phyloP scores from a whole-genome alignment of 1,140 invertebrate genomes.

The Caerostris extrusa region DNA sequence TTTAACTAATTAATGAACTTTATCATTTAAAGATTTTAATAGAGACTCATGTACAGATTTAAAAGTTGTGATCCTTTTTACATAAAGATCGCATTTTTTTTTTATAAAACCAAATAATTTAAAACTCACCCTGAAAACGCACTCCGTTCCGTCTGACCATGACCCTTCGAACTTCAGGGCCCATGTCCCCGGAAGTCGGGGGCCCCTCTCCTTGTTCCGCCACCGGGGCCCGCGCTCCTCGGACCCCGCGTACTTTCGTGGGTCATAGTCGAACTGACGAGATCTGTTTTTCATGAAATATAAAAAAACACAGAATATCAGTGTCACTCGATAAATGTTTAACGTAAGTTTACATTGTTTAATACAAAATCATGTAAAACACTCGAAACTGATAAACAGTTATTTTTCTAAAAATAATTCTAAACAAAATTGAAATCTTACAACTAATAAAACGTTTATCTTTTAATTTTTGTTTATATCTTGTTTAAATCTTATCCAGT shows the following conservation, averaged over 20 bases:
- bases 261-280: constrained; percentile 65
- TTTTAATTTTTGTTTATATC: no score
- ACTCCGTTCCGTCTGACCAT: constrained; percentile 72
- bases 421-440: no score
- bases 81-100: no score
- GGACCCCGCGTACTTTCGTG: constrained; percentile 35
- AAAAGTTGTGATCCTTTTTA: no score
- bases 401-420: no score
- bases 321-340: neutral
- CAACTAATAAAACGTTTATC: no score
- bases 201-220: constrained; percentile 67
- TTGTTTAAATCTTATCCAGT: no score
- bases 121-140: constrained; percentile 71
- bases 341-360: neutral
- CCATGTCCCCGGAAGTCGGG: constrained; percentile 26
- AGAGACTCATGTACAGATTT: no score
- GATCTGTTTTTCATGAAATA: neutral
- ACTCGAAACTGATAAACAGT: no score
- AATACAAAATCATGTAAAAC: no score
- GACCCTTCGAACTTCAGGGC: constrained; percentile 59
- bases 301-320: neutral
- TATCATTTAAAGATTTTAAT: no score
- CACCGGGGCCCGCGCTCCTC: constrained; percentile 55
- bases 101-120: neutral
- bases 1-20: no score